phyloP scores from a whole-genome alignment of 2,113 vertebrate genomes.

The Thunnus thynnus region DNA sequence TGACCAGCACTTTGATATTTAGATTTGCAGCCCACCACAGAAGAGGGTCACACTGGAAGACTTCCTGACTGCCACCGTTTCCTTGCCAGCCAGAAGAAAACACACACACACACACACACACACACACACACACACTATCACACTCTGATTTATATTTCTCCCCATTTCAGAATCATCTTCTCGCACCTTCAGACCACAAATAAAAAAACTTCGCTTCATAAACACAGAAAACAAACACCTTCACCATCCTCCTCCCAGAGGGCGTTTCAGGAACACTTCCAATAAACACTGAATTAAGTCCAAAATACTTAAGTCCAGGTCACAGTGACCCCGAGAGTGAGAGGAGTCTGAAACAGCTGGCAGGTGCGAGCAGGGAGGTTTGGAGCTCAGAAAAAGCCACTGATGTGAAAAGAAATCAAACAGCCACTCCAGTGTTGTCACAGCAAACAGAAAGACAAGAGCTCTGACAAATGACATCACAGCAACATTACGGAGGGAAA shows the following conservation, averaged over 20 bases:
- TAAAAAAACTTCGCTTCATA: slow-evolving; percentile 44
- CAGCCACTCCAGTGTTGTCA: slow-evolving; percentile 60
- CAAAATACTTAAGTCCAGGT: slow-evolving; percentile 12
- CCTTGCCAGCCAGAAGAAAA: slow-evolving; percentile 22
- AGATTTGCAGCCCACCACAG: slow-evolving; percentile 55
- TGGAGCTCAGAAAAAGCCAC: slow-evolving; percentile 34
- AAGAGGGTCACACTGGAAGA: slow-evolving; percentile 47
- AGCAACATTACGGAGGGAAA: slow-evolving; percentile 1
- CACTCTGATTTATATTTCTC: slow-evolving; percentile 25
- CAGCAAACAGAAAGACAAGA: slow-evolving; percentile 69
- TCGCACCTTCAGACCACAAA: slow-evolving; percentile 30
- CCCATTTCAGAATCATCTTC: slow-evolving; percentile 22
- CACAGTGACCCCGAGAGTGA: slow-evolving; percentile 35
- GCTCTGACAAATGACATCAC: slow-evolving; percentile 29
- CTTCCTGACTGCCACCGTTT: slow-evolving; percentile 45
- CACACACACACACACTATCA: not conserved
- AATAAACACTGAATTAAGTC: slow-evolving; percentile 35
- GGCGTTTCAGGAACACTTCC: slow-evolving; percentile 14
- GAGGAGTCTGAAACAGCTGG: slow-evolving; percentile 50
- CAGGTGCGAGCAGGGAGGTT: slow-evolving; percentile 66
- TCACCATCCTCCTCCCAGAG: not conserved
- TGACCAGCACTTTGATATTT: slow-evolving; percentile 55
- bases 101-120: not conserved
- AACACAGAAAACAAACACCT: slow-evolving; percentile 17
- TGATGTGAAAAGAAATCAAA: slow-evolving; percentile 62